phyloP scores from a whole-genome alignment of 1,140 invertebrate species.

The Phthorimaea operculella region DNA sequence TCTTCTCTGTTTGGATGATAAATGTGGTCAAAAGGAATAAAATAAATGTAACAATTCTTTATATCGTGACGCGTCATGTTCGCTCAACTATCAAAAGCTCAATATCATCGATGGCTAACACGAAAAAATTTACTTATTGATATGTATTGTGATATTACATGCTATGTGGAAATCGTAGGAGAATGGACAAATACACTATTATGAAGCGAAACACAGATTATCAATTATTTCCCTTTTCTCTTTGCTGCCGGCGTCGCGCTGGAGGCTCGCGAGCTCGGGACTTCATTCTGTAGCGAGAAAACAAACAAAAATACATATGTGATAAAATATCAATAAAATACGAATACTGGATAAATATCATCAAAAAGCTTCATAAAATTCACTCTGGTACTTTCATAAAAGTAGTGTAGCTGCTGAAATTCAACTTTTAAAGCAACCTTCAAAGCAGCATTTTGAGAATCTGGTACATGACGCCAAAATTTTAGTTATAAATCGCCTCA shows the following conservation, averaged over 20 bases:
- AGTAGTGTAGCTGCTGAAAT: too few relatives aligned
- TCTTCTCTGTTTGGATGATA: too few relatives aligned
- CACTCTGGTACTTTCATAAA: too few relatives aligned
- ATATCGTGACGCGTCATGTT: conserved; percentile 19
- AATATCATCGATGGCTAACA: conserved; percentile 21
- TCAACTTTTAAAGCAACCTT: too few relatives aligned
- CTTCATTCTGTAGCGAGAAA: conserved; percentile 29
- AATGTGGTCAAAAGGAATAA: conserved; percentile 9
- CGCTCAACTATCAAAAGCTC: conserved; percentile 23
- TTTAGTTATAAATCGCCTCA: too few relatives aligned
- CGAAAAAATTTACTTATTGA: conserved; percentile 29
- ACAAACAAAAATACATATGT: conserved; percentile 10
- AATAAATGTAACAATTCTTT: neutral
- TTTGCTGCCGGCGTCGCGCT: conserved; percentile 61
- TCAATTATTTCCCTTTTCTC: conserved; percentile 65
- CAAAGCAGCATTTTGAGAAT: too few relatives aligned
- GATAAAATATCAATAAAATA: neutral
- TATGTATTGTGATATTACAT: conserved; percentile 64
- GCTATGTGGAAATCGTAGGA: conserved; percentile 57
- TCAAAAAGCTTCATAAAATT: too few relatives aligned
- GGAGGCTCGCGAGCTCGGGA: conserved; percentile 36
- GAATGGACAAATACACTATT: conserved; percentile 56
- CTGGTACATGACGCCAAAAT: too few relatives aligned
- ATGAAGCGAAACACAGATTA: conserved; percentile 43
- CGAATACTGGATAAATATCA: too few relatives aligned